Base-by-base conservation (phyloP, 2,113 vertebrate genomes). In the Dolichotis patagonum region DNA sequence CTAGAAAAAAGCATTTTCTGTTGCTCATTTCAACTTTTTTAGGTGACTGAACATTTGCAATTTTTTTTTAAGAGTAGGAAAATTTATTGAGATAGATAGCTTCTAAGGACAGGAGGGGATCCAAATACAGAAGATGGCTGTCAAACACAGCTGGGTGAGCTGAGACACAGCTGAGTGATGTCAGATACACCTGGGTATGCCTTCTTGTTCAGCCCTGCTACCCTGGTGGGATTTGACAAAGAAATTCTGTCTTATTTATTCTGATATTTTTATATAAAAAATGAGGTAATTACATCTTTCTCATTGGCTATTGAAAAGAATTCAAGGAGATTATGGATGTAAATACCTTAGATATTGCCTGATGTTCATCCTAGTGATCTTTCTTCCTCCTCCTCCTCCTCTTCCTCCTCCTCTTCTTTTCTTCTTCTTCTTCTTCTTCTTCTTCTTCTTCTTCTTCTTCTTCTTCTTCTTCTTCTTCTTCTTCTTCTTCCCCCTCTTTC, bases 231-330 rank as follows among this genome's bases (percentile, higher is more conserved):
- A 75, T 17, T 69, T 35, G 38, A n/a, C 88, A 91, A 86, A 22
- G 19, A 73, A 43, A 82, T 91, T 88, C 73, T 28, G 38, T 96
- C 6, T 54, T 11, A 32, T 69, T 73, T 60, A 87, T 43, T 49
- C 24, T 96, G 62, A 46, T 49, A 62, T 83, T 58, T 94, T 91
- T 75, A 75, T 85, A 43, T 3, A 65, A n/a, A 78, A 93, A 75
- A 43, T 71, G 28, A 38, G 7, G 5, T 69, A 32, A 75, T 86
- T 94, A 4, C 77, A 20, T 35, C 12, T 92, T 75, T 78, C 20
- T 95, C 41, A 80, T 10, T 96, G 46, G 3, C 63, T 92, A 80
- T 63, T 92, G 62, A 54, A 94, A 90, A 90, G 16, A 80, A 67
- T 84, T 54, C 75, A 88, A 69, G 43, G 16, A 93, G 35, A 82